Conservation (phyloP, 2,113 vertebrate species). For the Planiliza haematocheilus region DNA sequence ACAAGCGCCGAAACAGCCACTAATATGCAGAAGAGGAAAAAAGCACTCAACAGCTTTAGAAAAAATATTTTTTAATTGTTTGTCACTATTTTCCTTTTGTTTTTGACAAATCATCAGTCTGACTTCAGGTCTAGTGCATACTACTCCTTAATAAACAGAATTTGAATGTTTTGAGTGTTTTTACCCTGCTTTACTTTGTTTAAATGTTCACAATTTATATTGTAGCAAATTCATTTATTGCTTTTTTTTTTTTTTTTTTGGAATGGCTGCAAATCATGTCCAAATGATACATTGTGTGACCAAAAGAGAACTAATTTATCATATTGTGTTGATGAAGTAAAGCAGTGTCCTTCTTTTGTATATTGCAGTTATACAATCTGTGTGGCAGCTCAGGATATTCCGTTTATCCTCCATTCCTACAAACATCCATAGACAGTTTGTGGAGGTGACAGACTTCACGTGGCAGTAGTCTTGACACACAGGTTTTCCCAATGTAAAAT, state of each 20-base stretch:
- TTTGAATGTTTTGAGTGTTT: neutral
- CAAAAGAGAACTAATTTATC: conserved; percentile 17
- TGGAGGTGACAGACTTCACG: conserved; percentile 62
- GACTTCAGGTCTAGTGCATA: too few relatives aligned
- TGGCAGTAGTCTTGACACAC: conserved; percentile 35
- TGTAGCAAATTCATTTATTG: conserved; percentile 11
- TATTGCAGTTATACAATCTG: conserved; percentile 63
- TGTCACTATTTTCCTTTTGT: neutral
- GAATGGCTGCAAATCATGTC: conserved; percentile 28
- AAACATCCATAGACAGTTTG: conserved; percentile 62
- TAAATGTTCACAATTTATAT: conserved; percentile 20
- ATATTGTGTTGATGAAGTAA: conserved; percentile 33
- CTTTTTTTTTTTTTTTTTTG: neutral
- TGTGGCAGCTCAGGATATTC: conserved; percentile 80
- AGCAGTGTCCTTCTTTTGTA: conserved; percentile 32
- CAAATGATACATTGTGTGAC: conserved; percentile 21
- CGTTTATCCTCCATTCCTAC: conserved; percentile 62
- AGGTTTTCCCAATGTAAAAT: conserved; percentile 44
- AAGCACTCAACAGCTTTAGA: neutral
- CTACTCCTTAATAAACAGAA: neutral
- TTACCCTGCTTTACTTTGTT: conserved; percentile 2
- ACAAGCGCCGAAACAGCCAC: neutral
- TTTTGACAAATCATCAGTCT: too few relatives aligned
- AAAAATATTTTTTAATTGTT: neutral
- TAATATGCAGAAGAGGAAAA: conserved; percentile 4